Percentiles rank a stretch among this genome's conserved stretches.
Evolutionary conservation across 2,888 invertebrate species (phyloP).

Genomic region (Nezara viridula): DNA sequence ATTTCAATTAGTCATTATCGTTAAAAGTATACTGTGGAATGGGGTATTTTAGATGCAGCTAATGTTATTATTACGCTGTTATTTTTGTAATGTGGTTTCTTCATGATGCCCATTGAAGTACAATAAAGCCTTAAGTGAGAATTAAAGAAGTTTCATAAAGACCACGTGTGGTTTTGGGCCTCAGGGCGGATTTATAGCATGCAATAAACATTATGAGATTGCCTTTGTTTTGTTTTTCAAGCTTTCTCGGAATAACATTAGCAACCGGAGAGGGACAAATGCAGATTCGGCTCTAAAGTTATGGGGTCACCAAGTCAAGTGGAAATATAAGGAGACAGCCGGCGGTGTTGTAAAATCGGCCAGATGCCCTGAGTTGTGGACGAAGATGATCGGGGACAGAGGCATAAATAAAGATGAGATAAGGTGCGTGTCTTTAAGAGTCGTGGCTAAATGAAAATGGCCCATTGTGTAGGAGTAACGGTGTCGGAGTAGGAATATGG

Average conservation of each 20-base stretch:
- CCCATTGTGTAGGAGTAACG: slow-evolving; percentile 51
- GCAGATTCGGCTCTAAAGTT: slow-evolving; percentile 31
- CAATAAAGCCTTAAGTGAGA: too few species aligned
- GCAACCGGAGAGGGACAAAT: slow-evolving; percentile 14
- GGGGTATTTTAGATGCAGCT: too few species aligned
- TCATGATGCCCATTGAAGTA: too few species aligned
- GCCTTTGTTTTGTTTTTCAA: not conserved
- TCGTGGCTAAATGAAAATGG: slow-evolving; percentile 46
- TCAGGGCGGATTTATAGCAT: not conserved
- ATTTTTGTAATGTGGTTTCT: too few species aligned
- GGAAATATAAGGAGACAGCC: slow-evolving; percentile 25
- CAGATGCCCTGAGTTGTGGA: slow-evolving; percentile 30
- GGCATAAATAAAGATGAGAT: slow-evolving; percentile 49
- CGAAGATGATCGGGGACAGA: slow-evolving; percentile 47
- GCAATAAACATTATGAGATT: not conserved
- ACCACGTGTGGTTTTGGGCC: not conserved
- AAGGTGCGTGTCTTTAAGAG: slow-evolving; percentile 48
- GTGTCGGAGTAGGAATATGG: not conserved
- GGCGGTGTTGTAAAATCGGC: slow-evolving; percentile 37
- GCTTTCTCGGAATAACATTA: slow-evolving; percentile 14
- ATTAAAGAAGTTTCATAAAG: not conserved
- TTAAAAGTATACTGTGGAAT: too few species aligned
- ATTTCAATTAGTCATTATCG: too few species aligned
- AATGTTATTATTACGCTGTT: too few species aligned
- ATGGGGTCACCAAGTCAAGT: slow-evolving; percentile 28